Percentiles rank a stretch among this genome's conserved stretches.
phyloP scores from a whole-genome alignment of 2,113 vertebrate genomes.

The Indicator maculatus region DNA sequence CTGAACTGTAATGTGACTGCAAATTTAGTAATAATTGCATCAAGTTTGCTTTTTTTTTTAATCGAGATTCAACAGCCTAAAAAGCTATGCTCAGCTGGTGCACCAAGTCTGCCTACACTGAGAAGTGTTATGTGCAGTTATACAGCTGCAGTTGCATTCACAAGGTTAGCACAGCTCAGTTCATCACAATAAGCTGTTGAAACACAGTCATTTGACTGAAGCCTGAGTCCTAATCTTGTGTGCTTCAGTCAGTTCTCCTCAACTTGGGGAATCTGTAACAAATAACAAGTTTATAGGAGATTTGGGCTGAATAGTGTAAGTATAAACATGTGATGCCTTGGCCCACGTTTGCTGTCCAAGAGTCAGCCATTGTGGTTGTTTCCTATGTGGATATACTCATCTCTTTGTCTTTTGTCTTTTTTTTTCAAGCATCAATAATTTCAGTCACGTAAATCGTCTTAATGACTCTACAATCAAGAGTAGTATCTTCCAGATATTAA shows the following conservation, averaged over 20 bases:
- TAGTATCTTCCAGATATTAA: background rate
- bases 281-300: background rate
- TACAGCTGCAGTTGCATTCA: background rate
- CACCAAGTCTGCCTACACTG: background rate
- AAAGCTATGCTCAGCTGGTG: background rate
- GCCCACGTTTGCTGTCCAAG: background rate
- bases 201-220: background rate
- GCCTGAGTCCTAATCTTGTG: background rate
- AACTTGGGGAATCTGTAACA: background rate
- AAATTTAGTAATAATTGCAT: slow-evolving; percentile 3
- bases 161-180: background rate
- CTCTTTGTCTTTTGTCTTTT: background rate
- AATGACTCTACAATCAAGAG: slow-evolving; percentile 6
- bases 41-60: background rate
- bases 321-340: background rate
- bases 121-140: background rate
- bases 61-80: background rate
- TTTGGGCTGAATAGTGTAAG: background rate
- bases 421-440: background rate
- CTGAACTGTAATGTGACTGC: background rate
- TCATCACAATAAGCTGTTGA: background rate
- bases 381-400: background rate
- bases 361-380: background rate
- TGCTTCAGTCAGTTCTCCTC: background rate
- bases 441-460: background rate